Evolutionary conservation across 2,113 vertebrate genomes (phyloP).

Genomic region (Henicopernis longicauda): DNA sequence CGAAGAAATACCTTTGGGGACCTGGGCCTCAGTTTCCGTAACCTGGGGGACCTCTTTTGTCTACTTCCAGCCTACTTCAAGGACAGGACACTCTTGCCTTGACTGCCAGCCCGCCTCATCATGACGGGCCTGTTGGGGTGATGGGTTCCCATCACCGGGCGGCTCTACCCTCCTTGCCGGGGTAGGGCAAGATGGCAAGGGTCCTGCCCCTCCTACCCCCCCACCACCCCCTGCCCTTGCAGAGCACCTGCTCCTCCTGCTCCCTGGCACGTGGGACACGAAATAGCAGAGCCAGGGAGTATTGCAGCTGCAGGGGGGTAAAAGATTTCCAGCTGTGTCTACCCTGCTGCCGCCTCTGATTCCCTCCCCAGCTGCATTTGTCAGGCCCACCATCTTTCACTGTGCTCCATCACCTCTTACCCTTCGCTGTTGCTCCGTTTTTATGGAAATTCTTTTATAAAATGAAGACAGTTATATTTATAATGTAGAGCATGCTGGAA

Average conservation of each 20-base stretch:
- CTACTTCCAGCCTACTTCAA: not conserved
- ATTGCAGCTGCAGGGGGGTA: not conserved
- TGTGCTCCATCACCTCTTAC: conserved; percentile 32
- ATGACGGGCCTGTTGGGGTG: not conserved
- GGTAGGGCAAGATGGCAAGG: not conserved
- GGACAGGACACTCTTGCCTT: not conserved
- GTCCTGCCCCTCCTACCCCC: not conserved
- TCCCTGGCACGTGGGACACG: not conserved
- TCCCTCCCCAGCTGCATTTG: not conserved
- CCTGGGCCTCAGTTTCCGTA: not conserved
- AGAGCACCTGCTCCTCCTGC: not conserved
- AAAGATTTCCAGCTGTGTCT: not conserved
- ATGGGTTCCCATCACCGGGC: not conserved
- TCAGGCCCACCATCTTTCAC: not conserved
- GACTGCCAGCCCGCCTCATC: fast-evolving
- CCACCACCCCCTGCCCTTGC: not conserved
- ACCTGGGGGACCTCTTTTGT: not conserved
- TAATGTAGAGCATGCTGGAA: conserved; percentile 41
- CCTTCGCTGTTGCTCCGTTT: conserved; percentile 23
- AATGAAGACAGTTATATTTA: conserved; percentile 60
- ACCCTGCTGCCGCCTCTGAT: not conserved
- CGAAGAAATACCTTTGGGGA: not conserved
- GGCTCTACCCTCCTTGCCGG: not conserved
- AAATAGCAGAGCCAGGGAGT: not conserved
- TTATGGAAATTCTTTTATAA: conserved; percentile 52